Evolutionary conservation across 2,888 invertebrate genomes (phyloP).

Genomic region (Drosophila pseudotalamancana): DNA sequence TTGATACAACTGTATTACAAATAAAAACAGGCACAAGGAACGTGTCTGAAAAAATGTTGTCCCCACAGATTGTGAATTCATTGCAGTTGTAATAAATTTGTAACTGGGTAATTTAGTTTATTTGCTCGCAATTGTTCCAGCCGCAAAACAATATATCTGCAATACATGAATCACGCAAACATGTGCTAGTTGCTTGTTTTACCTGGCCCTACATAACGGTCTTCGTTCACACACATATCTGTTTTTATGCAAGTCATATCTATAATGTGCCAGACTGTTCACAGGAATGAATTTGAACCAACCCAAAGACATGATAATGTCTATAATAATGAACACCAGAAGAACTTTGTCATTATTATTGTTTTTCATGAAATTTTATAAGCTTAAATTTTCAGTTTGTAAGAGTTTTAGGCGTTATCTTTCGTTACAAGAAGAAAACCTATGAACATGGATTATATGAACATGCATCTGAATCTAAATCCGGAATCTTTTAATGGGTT

Average conservation of each 20-base stretch:
- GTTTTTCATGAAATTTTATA: too few relatives aligned
- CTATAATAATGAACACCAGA: too few relatives aligned
- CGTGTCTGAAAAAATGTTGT: constrained; percentile 9
- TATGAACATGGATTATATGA: too few relatives aligned
- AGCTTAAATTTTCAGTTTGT: too few relatives aligned
- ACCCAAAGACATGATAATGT: too few relatives aligned
- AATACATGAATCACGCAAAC: constrained; percentile 31
- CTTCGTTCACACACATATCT: not conserved
- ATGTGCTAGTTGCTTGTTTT: not conserved
- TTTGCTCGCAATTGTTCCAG: constrained; percentile 40
- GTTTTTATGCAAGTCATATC: too few relatives aligned
- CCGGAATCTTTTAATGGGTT: too few relatives aligned
- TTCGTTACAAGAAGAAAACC: too few relatives aligned
- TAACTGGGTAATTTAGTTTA: constrained; percentile 55
- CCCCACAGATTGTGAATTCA: constrained; percentile 12
- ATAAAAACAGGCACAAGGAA: constrained; percentile 2
- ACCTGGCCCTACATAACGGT: constrained; percentile 3
- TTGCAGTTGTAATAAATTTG: constrained; percentile 80
- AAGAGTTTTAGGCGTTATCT: too few relatives aligned
- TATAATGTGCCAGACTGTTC: too few relatives aligned
- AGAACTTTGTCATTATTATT: too few relatives aligned
- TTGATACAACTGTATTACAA: not conserved
- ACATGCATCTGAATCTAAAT: too few relatives aligned
- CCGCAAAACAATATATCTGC: constrained; percentile 43
- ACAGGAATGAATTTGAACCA: not conserved